Base-by-base conservation (phyloP, 2,888 invertebrate species). In the Hoplodrina ambigua region DNA sequence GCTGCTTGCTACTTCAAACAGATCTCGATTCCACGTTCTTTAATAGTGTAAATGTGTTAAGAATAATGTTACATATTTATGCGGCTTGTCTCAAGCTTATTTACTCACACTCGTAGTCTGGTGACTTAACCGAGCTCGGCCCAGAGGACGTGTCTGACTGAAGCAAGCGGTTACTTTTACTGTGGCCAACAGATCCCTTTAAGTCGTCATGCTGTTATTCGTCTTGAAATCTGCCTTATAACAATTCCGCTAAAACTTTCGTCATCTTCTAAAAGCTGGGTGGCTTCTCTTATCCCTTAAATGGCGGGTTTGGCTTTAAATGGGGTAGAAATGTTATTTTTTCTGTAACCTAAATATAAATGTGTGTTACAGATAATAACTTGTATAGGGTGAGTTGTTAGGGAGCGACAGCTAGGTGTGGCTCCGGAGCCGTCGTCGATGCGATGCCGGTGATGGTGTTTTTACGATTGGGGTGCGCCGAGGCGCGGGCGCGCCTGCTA, bases 401-500 rank as follows among this genome's bases (percentile, higher is more conserved):
- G 92, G 92, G 92, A 89, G 91, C 89, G 92, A 92, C 92, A 90
- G 87, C 89, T 90, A 93, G 95, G 95, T 93, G 95, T 87, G 95
- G 93, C 91, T 83, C 81, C 82, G 85, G 78, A 87, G 91, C 89
- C 90, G 89, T 90, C 91, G 91, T 88, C 91, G 91, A 89, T 89
- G 90, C 88, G 91, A 90, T 91, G 89, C 87, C 91, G 89, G 90
- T 94, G 94, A 93, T 93, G 91, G 90, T 93, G 92, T 91, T 94
- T 95, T 95, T 95, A 95, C 92, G 94, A 93, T 89, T 88, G 92
- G 94, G 95, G 95, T 92, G 95, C 92, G 93, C 90, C 91, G 86
- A 85, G 82, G 85, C 86, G 88, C 90, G 92, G 94, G 92, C 93
- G 93, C 93, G 93, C 92, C 92, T 88, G 92, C 94, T 94, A 94